Percentiles rank a stretch among this genome's conserved stretches.
Evolutionary conservation across 2,888 invertebrate genomes (phyloP).

Genomic region (Tipula lateralis): DNA sequence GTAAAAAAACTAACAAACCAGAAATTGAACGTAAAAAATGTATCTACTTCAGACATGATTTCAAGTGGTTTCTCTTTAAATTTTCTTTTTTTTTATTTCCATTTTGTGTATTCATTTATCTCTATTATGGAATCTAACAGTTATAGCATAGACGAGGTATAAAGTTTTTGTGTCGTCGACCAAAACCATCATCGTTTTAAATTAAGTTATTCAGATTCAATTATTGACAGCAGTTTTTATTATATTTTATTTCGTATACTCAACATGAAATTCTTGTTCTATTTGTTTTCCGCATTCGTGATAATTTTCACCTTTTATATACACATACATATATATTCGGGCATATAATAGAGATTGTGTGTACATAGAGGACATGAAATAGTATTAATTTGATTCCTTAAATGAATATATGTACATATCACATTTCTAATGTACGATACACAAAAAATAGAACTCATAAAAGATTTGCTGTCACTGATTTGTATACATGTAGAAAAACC

Average conservation of each 20-base stretch:
- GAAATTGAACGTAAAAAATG: background rate
- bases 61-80: constrained; percentile 28
- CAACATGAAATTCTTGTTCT: background rate
- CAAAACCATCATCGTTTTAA: constrained; percentile 24
- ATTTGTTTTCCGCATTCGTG: background rate
- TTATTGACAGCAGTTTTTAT: background rate
- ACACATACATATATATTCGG: background rate
- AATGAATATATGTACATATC: background rate
- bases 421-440: constrained; percentile 20
- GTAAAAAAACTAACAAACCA: constrained; percentile 12
- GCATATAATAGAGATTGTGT: background rate
- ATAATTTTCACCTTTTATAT: background rate
- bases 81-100: background rate
- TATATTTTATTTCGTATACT: background rate
- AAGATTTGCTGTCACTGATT: too few relatives aligned
- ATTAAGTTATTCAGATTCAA: constrained; percentile 19
- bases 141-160: background rate
- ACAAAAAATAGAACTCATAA: background rate
- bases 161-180: background rate
- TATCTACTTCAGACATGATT: constrained; percentile 29
- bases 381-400: background rate
- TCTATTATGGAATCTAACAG: background rate
- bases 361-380: background rate
- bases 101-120: background rate
- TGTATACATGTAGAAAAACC: background rate